phyloP scores from a whole-genome alignment of 1,140 invertebrate genomes.

The Wiebesia pumilae region DNA sequence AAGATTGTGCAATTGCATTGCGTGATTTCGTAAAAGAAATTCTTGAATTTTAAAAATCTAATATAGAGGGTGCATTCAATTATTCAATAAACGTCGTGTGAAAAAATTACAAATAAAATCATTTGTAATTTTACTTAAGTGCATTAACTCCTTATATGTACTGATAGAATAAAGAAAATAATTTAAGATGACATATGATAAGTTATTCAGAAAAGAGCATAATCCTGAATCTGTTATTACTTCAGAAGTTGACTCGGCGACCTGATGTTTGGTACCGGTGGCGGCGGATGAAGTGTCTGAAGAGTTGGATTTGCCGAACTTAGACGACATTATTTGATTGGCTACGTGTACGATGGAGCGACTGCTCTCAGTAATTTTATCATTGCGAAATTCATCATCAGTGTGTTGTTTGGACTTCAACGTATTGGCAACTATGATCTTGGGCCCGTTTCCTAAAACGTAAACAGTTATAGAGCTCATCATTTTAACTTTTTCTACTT shows the following conservation, averaged over 20 bases:
- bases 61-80: too few relatives aligned
- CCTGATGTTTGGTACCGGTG: background rate
- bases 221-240: background rate
- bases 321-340: constrained; percentile 81
- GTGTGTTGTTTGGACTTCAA: constrained; percentile 76
- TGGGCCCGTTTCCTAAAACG: constrained; percentile 61
- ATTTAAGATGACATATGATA: too few relatives aligned
- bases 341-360: constrained; percentile 83
- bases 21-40: too few relatives aligned
- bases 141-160: too few relatives aligned
- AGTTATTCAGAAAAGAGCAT: too few relatives aligned
- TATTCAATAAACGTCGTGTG: too few relatives aligned
- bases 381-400: constrained; percentile 83
- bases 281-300: constrained; percentile 50
- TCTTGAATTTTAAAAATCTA: too few relatives aligned
- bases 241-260: background rate
- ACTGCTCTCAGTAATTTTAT: constrained; percentile 81
- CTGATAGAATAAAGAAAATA: too few relatives aligned
- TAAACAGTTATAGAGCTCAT: background rate
- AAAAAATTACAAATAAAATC: too few relatives aligned
- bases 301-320: constrained; percentile 60
- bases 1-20: too few relatives aligned
- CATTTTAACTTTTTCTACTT: background rate
- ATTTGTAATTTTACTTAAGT: too few relatives aligned
- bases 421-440: constrained; percentile 51